A percentile compares a stretch with the other conserved stretches of the same genome.
Evolutionary conservation across 2,113 vertebrate species (phyloP).

Genomic region (Amphiprion percula): DNA sequence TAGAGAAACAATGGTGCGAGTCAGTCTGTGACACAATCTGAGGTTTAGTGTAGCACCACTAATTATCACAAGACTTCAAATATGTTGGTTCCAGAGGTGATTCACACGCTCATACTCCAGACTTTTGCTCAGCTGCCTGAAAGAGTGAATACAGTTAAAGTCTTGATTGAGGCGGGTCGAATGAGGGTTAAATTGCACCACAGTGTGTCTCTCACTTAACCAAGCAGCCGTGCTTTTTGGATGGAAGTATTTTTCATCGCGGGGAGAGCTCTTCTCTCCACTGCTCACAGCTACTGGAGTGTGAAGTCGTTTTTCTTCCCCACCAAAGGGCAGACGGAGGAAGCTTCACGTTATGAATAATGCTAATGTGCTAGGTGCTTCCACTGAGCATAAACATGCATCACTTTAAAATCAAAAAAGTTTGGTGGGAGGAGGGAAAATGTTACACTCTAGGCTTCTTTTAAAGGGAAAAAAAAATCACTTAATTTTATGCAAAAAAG

Average conservation of each 20-base stretch:
- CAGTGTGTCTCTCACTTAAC: slow-evolving; percentile 44
- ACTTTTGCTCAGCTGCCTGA: slow-evolving; percentile 6
- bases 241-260: slow-evolving; percentile 52
- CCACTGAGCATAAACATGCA: slow-evolving; percentile 70
- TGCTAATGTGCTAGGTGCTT: slow-evolving; percentile 71
- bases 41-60: slow-evolving; percentile 19
- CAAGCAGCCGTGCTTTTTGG: slow-evolving; percentile 45
- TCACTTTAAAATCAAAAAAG: slow-evolving; percentile 63
- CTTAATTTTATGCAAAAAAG: slow-evolving; percentile 72
- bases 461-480: slow-evolving; percentile 1
- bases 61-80: slow-evolving; percentile 40
- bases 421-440: slow-evolving; percentile 26
- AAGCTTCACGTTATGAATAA: slow-evolving; percentile 74
- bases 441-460: slow-evolving; percentile 42
- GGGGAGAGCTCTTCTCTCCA: slow-evolving; percentile 29
- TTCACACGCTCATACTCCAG: slow-evolving; percentile 42
- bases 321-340: slow-evolving; percentile 54
- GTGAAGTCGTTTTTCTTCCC: slow-evolving; percentile 60
- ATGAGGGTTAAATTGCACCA: slow-evolving; percentile 44
- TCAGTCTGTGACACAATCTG: slow-evolving; percentile 23
- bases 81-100: slow-evolving; percentile 36
- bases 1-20: slow-evolving; percentile 39
- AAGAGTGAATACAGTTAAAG: slow-evolving; percentile 15
- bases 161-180: slow-evolving; percentile 52
- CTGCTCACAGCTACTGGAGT: slow-evolving; percentile 43